Base-by-base conservation (phyloP, 2,797 vertebrate species). In the Sebastes cheni region DNA sequence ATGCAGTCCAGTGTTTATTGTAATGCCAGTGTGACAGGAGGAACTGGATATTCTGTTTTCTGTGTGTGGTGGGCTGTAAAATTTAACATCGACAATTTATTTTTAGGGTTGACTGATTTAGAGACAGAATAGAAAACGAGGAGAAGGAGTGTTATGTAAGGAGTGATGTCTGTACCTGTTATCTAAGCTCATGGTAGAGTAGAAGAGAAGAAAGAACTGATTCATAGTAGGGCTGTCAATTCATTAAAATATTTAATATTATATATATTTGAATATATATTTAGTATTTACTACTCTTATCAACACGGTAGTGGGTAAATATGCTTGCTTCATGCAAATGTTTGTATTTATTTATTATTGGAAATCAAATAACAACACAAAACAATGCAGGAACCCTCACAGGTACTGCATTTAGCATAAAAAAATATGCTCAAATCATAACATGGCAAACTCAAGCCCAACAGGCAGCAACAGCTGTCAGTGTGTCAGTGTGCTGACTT, bases 261-360 rank as follows among this genome's bases (percentile, higher is more conserved):
- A 36, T 36, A 36, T 36, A 36, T 36, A 36, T 36, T 36, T 36
- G 0, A 36, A 36, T 36, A 36, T 12, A 36, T 36, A 36, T 36
- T 36, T 36, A 36, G 0, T 42, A 42, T 42, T 42, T 42, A 42
- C 0, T 42, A 42, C 39, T 42, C 39, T 13, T 42, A 42, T 42
- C 39, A 42, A 42, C 39, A 42, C 0, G 34, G 11, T 0, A 36
- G 34, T 36, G 34, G 11, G 2, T 0, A 36, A 12, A 36, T 36
- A 36, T 36, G 34, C 34, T 34, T 36, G 34, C 34, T 36, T 12
- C 0, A 36, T 36, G 34, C 11, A 36, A 36, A 36, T 36, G 34
- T 36, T 0, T 36, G 34, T 36, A 36, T 36, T 0, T 13, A 36
- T 36, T 36, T 36, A 36, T 36, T 36, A 36, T 36, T 36, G 34